Conservation (phyloP, 2,113 vertebrate genomes). For the Origma solitaria region DNA sequence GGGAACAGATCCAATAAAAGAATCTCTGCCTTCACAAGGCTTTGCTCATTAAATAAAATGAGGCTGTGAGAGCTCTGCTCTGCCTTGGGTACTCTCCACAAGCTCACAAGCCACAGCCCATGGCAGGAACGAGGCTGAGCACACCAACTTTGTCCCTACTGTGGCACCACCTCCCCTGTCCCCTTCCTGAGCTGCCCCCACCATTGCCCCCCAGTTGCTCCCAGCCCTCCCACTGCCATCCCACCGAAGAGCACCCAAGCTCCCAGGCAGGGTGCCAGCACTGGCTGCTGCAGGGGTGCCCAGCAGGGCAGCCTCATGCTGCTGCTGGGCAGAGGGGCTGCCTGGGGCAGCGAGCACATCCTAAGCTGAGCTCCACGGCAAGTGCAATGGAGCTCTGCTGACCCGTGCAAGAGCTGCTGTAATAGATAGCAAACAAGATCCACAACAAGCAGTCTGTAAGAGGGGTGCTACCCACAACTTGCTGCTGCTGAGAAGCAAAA, state of each 20-base stretch:
- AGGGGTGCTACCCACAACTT: neutral
- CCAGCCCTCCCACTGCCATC: accelerated
- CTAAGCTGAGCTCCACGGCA: accelerated
- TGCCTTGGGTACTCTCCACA: neutral
- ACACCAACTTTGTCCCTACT: neutral
- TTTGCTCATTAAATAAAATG: neutral
- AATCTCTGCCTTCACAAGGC: neutral
- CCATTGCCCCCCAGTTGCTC: accelerated
- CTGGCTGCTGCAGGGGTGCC: neutral
- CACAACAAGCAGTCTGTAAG: neutral
- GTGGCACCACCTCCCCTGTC: accelerated
- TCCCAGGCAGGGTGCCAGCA: neutral
- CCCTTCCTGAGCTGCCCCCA: neutral
- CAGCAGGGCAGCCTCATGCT: neutral
- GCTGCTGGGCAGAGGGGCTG: neutral
- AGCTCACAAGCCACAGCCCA: neutral
- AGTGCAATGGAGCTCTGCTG: neutral
- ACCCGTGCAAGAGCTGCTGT: neutral
- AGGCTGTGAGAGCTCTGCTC: neutral
- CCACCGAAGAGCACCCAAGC: accelerated
- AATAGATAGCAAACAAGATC: neutral
- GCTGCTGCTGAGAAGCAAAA: neutral
- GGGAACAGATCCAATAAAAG: neutral
- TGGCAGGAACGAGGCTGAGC: neutral
- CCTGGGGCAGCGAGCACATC: accelerated